A percentile compares a stretch with the other conserved stretches of the same genome.
Conservation (phyloP, 2,113 vertebrate genomes). For the Microtus oregoni region DNA sequence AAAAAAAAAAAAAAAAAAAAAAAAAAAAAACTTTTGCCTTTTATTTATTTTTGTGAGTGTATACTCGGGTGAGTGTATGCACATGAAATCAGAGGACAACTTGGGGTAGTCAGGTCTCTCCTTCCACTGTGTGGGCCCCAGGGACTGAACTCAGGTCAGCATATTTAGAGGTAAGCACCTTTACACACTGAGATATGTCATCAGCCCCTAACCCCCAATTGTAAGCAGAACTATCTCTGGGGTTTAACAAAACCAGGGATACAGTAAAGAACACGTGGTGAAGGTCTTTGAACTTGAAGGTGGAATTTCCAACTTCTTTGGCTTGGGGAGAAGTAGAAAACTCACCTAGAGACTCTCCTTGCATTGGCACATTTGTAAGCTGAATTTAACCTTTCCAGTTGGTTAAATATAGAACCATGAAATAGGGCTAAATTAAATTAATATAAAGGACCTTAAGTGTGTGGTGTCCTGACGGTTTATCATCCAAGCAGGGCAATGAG, state of each 20-base stretch:
- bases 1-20: too few relatives aligned
- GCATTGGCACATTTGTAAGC: not conserved
- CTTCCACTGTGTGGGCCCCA: not conserved
- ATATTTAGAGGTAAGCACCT: too few relatives aligned
- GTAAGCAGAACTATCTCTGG: not conserved
- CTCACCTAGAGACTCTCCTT: not conserved
- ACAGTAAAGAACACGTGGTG: not conserved
- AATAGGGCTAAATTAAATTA: not conserved
- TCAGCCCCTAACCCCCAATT: accelerated
- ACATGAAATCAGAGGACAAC: not conserved
- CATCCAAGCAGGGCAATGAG: not conserved
- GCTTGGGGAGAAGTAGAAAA: not conserved
- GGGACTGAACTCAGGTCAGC: not conserved
- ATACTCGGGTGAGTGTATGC: too few relatives aligned
- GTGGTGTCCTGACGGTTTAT: not conserved
- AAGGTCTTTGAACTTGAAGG: not conserved
- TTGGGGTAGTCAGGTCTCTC: not conserved
- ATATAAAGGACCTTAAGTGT: not conserved
- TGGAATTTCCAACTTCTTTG: not conserved
- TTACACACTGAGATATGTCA: too few relatives aligned
- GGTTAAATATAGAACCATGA: not conserved
- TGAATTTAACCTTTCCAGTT: not conserved
- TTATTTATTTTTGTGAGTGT: not conserved
- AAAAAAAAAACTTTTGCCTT: not conserved
- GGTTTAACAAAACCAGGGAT: not conserved